Conservation (phyloP, 2,797 vertebrate species). For the Anguilla anguilla region DNA sequence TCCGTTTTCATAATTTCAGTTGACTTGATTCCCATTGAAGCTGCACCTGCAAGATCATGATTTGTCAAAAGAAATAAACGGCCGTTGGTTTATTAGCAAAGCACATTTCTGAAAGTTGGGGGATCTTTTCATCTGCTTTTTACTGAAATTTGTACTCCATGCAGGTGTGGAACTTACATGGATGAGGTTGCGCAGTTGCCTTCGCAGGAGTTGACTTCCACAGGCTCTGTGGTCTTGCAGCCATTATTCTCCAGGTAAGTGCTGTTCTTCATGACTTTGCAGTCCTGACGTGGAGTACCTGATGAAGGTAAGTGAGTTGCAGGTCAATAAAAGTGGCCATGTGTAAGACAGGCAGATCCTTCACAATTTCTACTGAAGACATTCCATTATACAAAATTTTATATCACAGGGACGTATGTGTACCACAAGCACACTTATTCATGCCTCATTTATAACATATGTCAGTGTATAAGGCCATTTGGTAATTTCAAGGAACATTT, state of each 20-base stretch:
- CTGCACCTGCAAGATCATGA: too few relatives aligned
- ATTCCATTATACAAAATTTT: not conserved
- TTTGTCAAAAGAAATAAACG: too few relatives aligned
- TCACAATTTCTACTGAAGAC: not conserved
- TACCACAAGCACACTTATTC: too few relatives aligned
- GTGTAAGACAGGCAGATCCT: too few relatives aligned
- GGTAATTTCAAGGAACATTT: not conserved
- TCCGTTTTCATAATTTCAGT: not conserved
- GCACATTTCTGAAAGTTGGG: too few relatives aligned
- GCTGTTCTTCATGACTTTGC: constrained; percentile 59
- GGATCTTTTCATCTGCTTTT: not conserved
- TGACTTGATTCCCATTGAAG: too few relatives aligned
- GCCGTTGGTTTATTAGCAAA: too few relatives aligned
- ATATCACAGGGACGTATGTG: too few relatives aligned
- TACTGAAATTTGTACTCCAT: too few relatives aligned
- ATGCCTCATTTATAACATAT: not conserved
- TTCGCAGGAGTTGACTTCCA: constrained; percentile 79
- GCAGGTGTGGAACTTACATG: constrained; percentile 71
- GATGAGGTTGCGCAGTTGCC: constrained; percentile 81
- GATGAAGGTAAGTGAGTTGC: constrained; percentile 32
- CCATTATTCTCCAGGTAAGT: constrained; percentile 60
- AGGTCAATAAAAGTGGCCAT: not conserved
- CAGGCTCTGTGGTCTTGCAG: constrained; percentile 64
- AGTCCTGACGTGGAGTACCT: constrained; percentile 62
- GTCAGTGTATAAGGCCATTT: not conserved